These are phyloP conservation scores for Aspidiotus rigidus DNA, from an alignment of 2,888 invertebrate genomes.

Conservation along the genomic window DNA sequence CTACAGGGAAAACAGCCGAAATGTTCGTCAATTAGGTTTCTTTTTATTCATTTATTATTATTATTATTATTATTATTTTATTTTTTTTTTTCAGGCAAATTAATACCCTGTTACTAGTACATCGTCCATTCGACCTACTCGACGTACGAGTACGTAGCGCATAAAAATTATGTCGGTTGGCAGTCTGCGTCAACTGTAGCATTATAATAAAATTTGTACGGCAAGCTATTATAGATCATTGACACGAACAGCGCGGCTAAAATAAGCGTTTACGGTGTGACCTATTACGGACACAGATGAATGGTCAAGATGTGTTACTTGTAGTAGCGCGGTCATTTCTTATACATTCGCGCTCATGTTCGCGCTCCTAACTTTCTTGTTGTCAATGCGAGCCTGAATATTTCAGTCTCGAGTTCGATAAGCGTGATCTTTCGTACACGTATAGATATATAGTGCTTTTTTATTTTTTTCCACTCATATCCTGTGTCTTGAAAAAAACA, in stretches of 20 bases:
- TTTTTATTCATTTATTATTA: no score
- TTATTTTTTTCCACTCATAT: not conserved
- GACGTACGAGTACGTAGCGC: not conserved
- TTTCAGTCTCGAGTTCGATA: not conserved
- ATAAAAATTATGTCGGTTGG: no score
- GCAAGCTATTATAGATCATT: constrained; percentile 24
- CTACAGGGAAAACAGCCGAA: no score
- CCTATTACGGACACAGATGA: constrained; percentile 25
- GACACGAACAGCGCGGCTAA: constrained; percentile 13
- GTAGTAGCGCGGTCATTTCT: constrained; percentile 23
- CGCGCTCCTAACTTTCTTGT: constrained; percentile 5
- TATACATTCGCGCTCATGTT: constrained; percentile 8
- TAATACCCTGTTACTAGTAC: no score
- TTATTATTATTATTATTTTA: no score
- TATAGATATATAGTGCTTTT: not conserved
- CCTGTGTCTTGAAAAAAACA: constrained; percentile 5
- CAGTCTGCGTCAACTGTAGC: not conserved
- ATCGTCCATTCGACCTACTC: not conserved
- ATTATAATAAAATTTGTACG: constrained; percentile 7
- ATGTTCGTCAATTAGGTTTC: no score
- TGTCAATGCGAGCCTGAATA: constrained; percentile 18
- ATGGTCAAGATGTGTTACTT: constrained; percentile 30
- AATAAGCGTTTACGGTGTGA: constrained; percentile 7
- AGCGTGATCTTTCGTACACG: not conserved
- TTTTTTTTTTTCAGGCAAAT: no score